Evolutionary conservation across 1,140 invertebrate genomes (phyloP), one percentile per base, ranked within the genome.

Genomic region (Diachasma alloeum): DNA sequence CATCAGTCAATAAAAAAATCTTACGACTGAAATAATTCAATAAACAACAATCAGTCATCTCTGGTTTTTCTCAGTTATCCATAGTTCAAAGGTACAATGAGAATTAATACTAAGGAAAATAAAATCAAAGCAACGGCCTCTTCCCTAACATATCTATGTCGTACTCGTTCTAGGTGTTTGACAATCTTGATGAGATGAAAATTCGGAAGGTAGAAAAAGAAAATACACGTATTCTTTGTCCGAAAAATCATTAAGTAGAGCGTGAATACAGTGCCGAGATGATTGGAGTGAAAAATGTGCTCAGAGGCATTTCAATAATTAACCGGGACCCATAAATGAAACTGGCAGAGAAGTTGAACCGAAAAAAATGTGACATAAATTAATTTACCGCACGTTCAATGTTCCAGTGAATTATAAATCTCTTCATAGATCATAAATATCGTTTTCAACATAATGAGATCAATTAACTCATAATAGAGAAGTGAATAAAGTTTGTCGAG

Each of bases 91-190:
- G 6, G 31, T 31, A 31, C 31, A 31, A 3, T 31, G 31, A 31
- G 31, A 31, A 31, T 31, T 31, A 31, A 2, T 3, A 31, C 2
- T 31, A 31, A 31, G 31, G 31, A 31, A 31, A 31, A 31, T 31
- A 68, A 37, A 78, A 82, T 81, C 76, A 75, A 77, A 81, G 80
- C 79, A 82, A 82, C 78, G 76, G 66, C 68, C 81, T 84, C 78
- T 83, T 86, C 82, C 78, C 81, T 72, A 76, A 83, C 80, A 83
- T 86, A 85, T 85, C 83, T 83, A 68, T 85, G 79, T 82, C 81
- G 79, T 82, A 82, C 56, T 80, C 53, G 71, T 79, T 83, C 72
- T 80, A 80, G 76, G 78, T 85, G 72, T 81, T 71, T 72, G 81
- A 84, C 82, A 85, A 85, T 84, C 82, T 83, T 71, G 36, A 69